A percentile compares a stretch with the other conserved stretches of the same genome.
Evolutionary conservation across 2,888 invertebrate genomes (phyloP).

Genomic region (Toxonevra muliebris): DNA sequence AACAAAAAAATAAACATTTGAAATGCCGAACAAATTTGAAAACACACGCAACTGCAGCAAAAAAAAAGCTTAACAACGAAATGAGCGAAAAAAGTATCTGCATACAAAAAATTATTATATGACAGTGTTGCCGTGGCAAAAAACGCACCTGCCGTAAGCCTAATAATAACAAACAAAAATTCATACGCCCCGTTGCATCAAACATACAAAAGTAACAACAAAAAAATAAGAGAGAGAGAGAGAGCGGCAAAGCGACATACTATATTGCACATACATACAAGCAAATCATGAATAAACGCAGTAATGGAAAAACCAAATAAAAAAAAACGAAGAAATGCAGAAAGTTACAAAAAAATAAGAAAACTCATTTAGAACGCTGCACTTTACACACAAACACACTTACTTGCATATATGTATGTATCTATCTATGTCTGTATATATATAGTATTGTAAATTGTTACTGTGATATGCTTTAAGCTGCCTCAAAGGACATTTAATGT

Average conservation of each 20-base stretch:
- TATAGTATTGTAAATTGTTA: too few species aligned
- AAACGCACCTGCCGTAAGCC: constrained; percentile 20
- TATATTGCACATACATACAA: constrained; percentile 5
- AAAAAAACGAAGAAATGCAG: constrained; percentile 10
- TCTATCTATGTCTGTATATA: too few species aligned
- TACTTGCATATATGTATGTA: constrained; percentile 13
- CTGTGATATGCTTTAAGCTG: constrained; percentile 19
- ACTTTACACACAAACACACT: constrained; percentile 14
- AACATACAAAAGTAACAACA: background rate
- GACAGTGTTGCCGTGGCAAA: constrained; percentile 25
- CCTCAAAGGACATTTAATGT: constrained; percentile 35
- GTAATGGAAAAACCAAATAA: constrained; percentile 9
- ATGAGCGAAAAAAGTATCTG: background rate
- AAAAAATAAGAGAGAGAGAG: too few species aligned
- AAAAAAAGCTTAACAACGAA: background rate
- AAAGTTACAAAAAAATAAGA: constrained; percentile 4
- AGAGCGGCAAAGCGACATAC: background rate
- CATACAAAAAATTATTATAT: background rate
- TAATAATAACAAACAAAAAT: constrained; percentile 12
- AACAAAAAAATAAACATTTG: background rate
- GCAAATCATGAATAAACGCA: constrained; percentile 9
- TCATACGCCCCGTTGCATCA: constrained; percentile 8
- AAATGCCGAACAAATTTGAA: constrained; percentile 6
- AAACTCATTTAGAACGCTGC: constrained; percentile 26
- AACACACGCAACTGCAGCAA: background rate